Base-by-base conservation (phyloP, 1,140 invertebrate species). In the Drosophila sp. region DNA sequence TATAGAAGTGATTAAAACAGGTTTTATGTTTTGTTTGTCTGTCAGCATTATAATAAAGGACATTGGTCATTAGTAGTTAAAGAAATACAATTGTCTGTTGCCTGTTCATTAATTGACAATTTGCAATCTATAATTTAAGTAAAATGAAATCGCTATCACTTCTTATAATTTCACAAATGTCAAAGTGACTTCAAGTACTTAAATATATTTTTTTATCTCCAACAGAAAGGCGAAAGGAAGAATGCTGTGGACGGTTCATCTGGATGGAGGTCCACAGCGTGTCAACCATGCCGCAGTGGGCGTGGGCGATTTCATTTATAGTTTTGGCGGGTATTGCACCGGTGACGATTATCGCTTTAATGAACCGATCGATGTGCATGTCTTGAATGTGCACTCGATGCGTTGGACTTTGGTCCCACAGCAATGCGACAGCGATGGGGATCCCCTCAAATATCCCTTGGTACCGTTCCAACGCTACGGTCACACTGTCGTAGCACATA, bases 201-300 rank as follows among this genome's bases (percentile, higher is more conserved):
- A 43, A 18, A 16, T 38, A 1, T 40, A 21, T 50, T 7, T 41
- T 7, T 18, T 21, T 9, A 13, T 7, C 32, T 43, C 9, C 11
- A 29, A 48, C 25, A 43, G 34, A 25, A 27, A 51, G 45, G 48
- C 51, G 21, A 1, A 21, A 1, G 27, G 38, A 27, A 50, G 48
- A 58, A 95, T 95, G 94, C 91, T 93, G 83, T 98, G 97, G 97
- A 97, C 96, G n/a, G 94, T 96, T 48, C 94, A 95, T 86, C 92
- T 97, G 63, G 95, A 96, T 90, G 97, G 96, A 40, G 97, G 97
- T n/a, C 91, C 91, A 48, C 80, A 91, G 58, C 86, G 91, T 13
- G 91, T 98, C 1, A 98, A 98, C 92, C 97, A 98, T 94, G 97
- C 97, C 8, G 96, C 97, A n/a, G 96, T 97, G 34, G 93, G 94